Base-by-base conservation (phyloP, 2,797 vertebrate genomes). In the Gymnopithys bicolor region DNA sequence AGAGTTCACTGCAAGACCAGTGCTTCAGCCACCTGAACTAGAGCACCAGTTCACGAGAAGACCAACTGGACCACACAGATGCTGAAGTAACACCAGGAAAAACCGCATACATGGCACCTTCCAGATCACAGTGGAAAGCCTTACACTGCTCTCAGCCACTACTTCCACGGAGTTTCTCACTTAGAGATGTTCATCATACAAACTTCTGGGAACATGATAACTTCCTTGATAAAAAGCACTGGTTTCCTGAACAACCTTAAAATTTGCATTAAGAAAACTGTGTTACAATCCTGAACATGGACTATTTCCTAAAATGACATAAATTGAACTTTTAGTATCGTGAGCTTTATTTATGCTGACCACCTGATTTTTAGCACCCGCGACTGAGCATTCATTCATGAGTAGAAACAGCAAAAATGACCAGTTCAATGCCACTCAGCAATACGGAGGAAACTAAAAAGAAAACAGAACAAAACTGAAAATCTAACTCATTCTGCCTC, bases 401-500 rank as follows among this genome's bases (percentile, higher is more conserved):
- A 55, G 53, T 0, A 68, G 49, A 60, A 80, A 75, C 28, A 10
- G 48, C 8, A 49, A 10, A 67, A 37, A 9, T 0, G 3, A 74
- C 33, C 48, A 2, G n/a, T 27, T 16, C 67, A 11, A 16, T 5
- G 17, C 15, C 79, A 27, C 85, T 25, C 62, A 8, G 5, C 52
- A 17, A 17, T 0, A 35, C 13, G 1, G 19, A 76, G 53, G 49
- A 56, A 51, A 52, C 15, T 2, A 43, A 33, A 18, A 14, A 11
- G 8, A 45, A 55, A 90, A 67, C 0, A 7, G 23, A 45, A 49
- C 16, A 41, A 30, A 80, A 63, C 22, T 12, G 23, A 59, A 62
- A 73, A 37, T 0, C 2, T 2, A 63, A 56, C 46, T 66, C 22
- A 4, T 0, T 46, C n/a, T 16, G 7, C 60, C 51, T 24, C 23